These are phyloP conservation scores for Buathra laborator DNA, from an alignment of 2,888 invertebrate species.

Conservation along the genomic window DNA sequence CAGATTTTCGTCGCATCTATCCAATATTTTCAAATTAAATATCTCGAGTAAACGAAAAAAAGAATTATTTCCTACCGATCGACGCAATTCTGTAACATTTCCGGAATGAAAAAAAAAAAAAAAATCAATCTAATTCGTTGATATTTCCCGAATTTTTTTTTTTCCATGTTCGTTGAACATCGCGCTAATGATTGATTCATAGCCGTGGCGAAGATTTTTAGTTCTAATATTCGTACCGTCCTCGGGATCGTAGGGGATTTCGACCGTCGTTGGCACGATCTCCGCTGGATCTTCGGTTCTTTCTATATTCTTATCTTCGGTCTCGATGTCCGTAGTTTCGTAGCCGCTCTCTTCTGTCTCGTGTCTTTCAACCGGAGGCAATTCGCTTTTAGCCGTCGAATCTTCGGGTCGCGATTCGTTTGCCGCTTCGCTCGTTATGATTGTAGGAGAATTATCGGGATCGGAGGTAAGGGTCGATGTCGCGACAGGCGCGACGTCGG, in stretches of 20 bases:
- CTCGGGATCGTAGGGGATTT: constrained; percentile 76
- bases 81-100: too few relatives aligned
- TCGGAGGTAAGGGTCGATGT: neutral
- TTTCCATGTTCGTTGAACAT: too few relatives aligned
- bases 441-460: neutral
- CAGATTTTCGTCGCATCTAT: too few relatives aligned
- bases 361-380: constrained; percentile 36
- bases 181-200: neutral
- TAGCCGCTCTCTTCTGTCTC: constrained; percentile 67
- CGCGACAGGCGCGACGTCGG: neutral
- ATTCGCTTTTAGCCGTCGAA: neutral
- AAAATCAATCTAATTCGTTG: too few relatives aligned
- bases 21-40: too few relatives aligned
- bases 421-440: neutral
- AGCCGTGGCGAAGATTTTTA: neutral
- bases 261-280: constrained; percentile 39
- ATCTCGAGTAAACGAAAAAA: too few relatives aligned
- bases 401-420: constrained; percentile 43
- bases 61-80: too few relatives aligned
- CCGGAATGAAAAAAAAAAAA: too few relatives aligned
- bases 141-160: too few relatives aligned
- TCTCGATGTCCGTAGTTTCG: constrained; percentile 66
- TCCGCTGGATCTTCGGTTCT: constrained; percentile 13
- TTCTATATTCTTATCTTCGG: constrained; percentile 50
- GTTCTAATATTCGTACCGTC: constrained; percentile 73